Conservation (phyloP, 2,888 invertebrate species). For the Vandiemenella viatica region DNA sequence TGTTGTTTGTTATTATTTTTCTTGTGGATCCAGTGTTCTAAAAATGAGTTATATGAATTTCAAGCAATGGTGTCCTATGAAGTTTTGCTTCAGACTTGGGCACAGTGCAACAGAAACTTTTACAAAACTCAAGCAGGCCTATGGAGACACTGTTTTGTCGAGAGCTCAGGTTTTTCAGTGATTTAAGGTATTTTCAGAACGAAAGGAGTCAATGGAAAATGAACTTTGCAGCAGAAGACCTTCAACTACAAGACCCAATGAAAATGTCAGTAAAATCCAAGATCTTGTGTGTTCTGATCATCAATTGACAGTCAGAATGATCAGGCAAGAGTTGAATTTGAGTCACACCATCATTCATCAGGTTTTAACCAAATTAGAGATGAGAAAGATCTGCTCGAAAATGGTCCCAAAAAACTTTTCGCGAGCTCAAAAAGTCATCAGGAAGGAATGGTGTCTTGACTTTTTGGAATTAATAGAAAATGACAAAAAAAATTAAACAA, state of each 20-base stretch:
- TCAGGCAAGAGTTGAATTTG: constrained; percentile 1
- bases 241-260: constrained; percentile 16
- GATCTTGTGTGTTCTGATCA: constrained; percentile 18
- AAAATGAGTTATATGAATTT: constrained; percentile 13
- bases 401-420: not conserved
- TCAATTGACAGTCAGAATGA: constrained; percentile 3
- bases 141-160: constrained; percentile 4
- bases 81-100: constrained; percentile 18
- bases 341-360: not conserved
- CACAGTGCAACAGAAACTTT: constrained; percentile 6
- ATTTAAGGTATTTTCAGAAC: constrained; percentile 13
- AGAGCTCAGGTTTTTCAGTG: constrained; percentile 13
- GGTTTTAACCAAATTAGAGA: not conserved
- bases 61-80: constrained; percentile 15
- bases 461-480: not conserved
- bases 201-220: constrained; percentile 16
- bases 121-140: too few relatives aligned
- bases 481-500: too few relatives aligned
- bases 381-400: not conserved
- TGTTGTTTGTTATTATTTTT: too few relatives aligned
- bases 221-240: constrained; percentile 16
- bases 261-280: too few relatives aligned
- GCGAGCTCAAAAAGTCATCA: too few relatives aligned
- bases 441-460: not conserved
- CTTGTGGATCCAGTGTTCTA: too few relatives aligned